Base-by-base conservation (phyloP, 2,888 invertebrate genomes). In the Scaptomyza reducta region DNA sequence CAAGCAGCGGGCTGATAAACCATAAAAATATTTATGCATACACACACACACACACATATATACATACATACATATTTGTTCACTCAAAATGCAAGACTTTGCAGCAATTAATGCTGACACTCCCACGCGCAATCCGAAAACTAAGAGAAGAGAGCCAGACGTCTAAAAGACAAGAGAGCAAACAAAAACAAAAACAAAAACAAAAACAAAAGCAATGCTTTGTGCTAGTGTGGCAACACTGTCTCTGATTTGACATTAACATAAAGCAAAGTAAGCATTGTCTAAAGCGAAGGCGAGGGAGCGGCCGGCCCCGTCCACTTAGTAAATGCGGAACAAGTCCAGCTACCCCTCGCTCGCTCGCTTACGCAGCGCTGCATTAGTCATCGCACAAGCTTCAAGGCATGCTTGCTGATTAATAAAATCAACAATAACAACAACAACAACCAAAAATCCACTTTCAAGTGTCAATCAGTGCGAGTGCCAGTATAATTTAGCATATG, bases 71-170 rank as follows among this genome's bases (percentile, higher is more conserved):
- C 11, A 49, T 22, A 45, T 35, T n/a, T 42, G 27, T 47, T 11
- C 57, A 42, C 57, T 74, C 62, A 60, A 86, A 77, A 77, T 86
- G 80, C 72, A 74, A 66, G 80, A 56, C 80, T 79, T 86, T 79
- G 80, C 63, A 60, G 72, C 87, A 87, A 82, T 87, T 87, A 87
- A 84, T 58, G 75, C 81, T 78, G 82, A 67, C 87, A 87, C 87
- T 84, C 81, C 80, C 87, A 81, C 81, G 81, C 78, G 53, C 51
- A 35, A 38, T 41, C 42, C 11, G 41, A 66, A 46, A 64, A 66
- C 47, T 49, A n/a, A 49, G 18, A 47, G 31, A 49, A 22, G 49
- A 49, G 31, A 31, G 31, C 10, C 3, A 31, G 46, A 53, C 47
- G 13, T 47, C 27, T 14, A 38, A 66, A 64, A 65, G 49, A 50